Evolutionary conservation across 2,113 vertebrate species (phyloP).

Genomic region (Rhipidura dahli): DNA sequence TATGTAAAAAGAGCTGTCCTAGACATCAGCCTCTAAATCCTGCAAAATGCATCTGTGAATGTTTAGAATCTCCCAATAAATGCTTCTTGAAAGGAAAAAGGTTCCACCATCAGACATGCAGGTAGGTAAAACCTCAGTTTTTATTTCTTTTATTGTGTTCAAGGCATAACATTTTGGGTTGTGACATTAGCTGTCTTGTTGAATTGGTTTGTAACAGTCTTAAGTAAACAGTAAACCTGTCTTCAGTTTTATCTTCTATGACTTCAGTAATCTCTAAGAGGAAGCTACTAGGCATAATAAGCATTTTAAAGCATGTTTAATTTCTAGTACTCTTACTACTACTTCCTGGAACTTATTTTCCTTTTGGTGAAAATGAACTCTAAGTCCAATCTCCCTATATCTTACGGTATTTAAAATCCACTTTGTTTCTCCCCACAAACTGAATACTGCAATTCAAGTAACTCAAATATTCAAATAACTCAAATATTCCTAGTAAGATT

Average conservation of each 20-base stretch:
- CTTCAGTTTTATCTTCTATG: not conserved
- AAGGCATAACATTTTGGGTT: not conserved
- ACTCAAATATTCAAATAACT: not conserved
- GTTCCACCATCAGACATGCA: constrained; percentile 92
- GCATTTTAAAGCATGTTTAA: not conserved
- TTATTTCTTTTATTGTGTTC: not conserved
- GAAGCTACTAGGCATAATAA: not conserved
- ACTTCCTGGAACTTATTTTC: not conserved
- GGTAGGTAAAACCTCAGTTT: constrained; percentile 82
- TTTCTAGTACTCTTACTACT: not conserved
- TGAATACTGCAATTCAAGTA: not conserved
- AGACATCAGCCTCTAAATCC: constrained; percentile 87
- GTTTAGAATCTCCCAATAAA: constrained; percentile 88
- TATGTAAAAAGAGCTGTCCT: constrained; percentile 85
- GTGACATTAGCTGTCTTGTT: not conserved
- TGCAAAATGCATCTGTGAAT: constrained; percentile 89
- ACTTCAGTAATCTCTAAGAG: not conserved
- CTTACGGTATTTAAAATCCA: not conserved
- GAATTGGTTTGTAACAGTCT: not conserved
- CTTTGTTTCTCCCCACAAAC: not conserved
- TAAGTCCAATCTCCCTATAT: not conserved
- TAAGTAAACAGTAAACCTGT: not conserved
- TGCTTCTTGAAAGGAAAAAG: constrained; percentile 91
- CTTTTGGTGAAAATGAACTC: not conserved
- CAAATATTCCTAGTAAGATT: not conserved